Evolutionary conservation across 2,797 vertebrate species (phyloP).

Genomic region (Diplodus puntazzo): DNA sequence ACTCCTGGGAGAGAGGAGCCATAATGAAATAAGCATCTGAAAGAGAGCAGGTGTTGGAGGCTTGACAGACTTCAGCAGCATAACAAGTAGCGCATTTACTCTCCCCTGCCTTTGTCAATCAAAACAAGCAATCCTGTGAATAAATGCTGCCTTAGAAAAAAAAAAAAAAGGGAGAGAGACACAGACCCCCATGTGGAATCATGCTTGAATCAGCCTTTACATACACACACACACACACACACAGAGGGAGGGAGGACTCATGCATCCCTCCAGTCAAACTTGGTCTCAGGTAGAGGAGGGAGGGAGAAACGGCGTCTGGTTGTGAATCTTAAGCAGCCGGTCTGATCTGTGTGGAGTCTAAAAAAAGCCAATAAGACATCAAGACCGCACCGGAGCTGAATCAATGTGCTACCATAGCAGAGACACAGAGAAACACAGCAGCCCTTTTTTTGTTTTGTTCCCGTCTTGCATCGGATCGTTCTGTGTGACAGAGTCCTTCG

Average conservation of each 20-base stretch:
- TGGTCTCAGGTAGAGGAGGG: constrained; percentile 50
- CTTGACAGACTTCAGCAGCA: constrained; percentile 85
- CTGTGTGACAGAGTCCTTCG: background rate
- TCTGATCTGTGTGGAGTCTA: constrained; percentile 28
- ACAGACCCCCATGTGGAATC: constrained; percentile 61
- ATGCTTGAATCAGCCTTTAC: constrained; percentile 58
- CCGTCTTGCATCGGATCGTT: background rate
- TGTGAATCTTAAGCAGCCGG: constrained; percentile 69
- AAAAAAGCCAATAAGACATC: constrained; percentile 54
- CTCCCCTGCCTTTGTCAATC: constrained; percentile 81
- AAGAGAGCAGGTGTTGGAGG: constrained; percentile 84
- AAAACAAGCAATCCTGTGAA: constrained; percentile 78
- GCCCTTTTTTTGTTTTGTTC: constrained; percentile 20
- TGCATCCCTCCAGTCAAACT: constrained; percentile 41
- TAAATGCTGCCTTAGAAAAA: constrained; percentile 67
- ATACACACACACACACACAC: constrained; percentile 1
- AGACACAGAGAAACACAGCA: constrained; percentile 28
- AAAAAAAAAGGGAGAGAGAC: constrained; percentile 9
- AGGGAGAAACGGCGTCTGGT: constrained; percentile 14
- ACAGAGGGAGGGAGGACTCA: constrained; percentile 15
- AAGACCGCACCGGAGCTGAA: constrained; percentile 48
- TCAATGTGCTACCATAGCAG: constrained; percentile 38
- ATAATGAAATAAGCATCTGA: constrained; percentile 83
- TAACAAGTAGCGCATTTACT: constrained; percentile 83
- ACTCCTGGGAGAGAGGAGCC: constrained; percentile 73